Conservation (phyloP, 2,797 vertebrate species). For the Sebastiscus albofasciatus region DNA sequence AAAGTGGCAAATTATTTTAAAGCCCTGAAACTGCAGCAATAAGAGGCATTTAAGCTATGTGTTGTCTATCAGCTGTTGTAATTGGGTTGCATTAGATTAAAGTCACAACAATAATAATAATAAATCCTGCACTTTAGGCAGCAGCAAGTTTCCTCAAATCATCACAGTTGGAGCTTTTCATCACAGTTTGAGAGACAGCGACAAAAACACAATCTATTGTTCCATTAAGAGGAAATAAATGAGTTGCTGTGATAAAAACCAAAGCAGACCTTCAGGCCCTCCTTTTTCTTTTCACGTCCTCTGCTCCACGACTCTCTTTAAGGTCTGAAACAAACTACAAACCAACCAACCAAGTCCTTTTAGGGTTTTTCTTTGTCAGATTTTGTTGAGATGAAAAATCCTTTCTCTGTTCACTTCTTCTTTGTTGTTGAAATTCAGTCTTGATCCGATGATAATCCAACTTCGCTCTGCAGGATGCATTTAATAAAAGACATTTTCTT, state of each 20-base stretch:
- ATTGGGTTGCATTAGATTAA: neutral
- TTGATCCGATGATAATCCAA: slow-evolving; percentile 83
- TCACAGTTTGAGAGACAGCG: neutral
- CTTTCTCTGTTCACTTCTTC: slow-evolving; percentile 81
- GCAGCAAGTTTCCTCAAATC: neutral
- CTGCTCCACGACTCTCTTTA: slow-evolving; percentile 77
- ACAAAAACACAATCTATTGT: neutral
- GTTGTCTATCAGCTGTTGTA: neutral
- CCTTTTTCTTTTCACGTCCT: slow-evolving; percentile 75
- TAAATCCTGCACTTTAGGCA: neutral
- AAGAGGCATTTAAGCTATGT: neutral
- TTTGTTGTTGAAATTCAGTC: slow-evolving; percentile 85
- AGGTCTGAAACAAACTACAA: slow-evolving; percentile 71
- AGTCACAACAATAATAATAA: neutral
- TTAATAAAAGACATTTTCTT: neutral
- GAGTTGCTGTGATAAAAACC: neutral
- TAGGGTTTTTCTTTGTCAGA: neutral
- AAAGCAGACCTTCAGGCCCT: slow-evolving; percentile 15
- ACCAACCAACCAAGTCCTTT: slow-evolving; percentile 8
- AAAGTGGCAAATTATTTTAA: neutral
- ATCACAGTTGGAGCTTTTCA: neutral
- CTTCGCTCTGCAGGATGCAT: slow-evolving; percentile 33
- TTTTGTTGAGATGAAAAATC: slow-evolving; percentile 70
- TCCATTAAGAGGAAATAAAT: neutral
- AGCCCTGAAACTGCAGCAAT: neutral